Base-by-base conservation (phyloP, 2,797 vertebrate genomes). In the Sebastes taczanowskii region DNA sequence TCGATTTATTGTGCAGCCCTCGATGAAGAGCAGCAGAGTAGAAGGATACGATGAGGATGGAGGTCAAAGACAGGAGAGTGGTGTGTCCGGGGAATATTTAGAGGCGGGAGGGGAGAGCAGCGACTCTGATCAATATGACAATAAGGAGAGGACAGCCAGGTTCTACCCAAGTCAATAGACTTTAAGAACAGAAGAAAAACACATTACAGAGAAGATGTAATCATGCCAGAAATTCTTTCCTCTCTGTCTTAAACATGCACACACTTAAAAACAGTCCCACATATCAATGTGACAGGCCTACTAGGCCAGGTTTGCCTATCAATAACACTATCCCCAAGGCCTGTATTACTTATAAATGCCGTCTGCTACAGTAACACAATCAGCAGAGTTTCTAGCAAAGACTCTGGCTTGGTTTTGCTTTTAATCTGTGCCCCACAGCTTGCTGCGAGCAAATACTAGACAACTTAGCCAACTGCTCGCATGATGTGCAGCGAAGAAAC, bases 71-170 rank as follows among this genome's bases (percentile, higher is more conserved):
- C 75, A 88, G 78, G 77, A 80, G 35, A 85, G 58, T 6, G 49
- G 63, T 58, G 25, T 74, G 27, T 86, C 77, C 52, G 30, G 87
- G 81, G 82, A 90, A 86, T 85, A 87, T 87, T 89, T 81, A 77
- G 70, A 14, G 8, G 27, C 34, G 53, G 65, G 60, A 66, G 35
- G 32, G 46, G 30, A 30, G 63, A 69, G 62, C 22, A 56, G 55
- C 71, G 59, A 29, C 71, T 72, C 34, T 71, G 82, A 91, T 89
- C 89, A 89, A 89, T 90, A 89, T 84, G 73, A 85, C 85, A 85
- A 77, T 72, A 86, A 88, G 46, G 62, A 74, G 63, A 67, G 76
- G 67, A 84, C 80, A 78, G 63, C 42, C 55, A 16, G 14, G 72
- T 68, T 78, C 74, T 61, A 52, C 66, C 22, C 13, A 60, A 61